A percentile compares a stretch with the other conserved stretches of the same genome.
phyloP scores from a whole-genome alignment of 2,797 vertebrate species.

The Coreius guichenoti region DNA sequence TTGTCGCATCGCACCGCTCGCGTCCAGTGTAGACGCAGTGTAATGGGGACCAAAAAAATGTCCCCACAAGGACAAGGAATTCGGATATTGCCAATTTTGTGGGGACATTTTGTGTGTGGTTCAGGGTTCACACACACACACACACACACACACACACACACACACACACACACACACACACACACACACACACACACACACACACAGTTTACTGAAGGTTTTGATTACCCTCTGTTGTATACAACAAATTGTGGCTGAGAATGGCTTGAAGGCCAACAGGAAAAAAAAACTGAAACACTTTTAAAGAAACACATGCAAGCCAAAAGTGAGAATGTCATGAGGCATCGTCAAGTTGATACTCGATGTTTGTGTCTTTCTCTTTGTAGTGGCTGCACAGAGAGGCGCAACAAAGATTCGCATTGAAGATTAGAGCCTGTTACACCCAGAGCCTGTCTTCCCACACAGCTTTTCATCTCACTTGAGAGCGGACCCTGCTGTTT shows the following conservation, averaged over 20 bases:
- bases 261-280: neutral
- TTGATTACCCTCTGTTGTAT: neutral
- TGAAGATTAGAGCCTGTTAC: slow-evolving; percentile 56
- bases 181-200: too few relatives aligned
- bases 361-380: slow-evolving; percentile 33
- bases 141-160: too few relatives aligned
- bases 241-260: neutral
- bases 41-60: too few relatives aligned
- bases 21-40: too few relatives aligned
- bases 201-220: neutral
- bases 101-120: neutral
- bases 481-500: slow-evolving; percentile 56
- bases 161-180: too few relatives aligned
- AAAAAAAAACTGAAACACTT: neutral
- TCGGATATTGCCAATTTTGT: neutral
- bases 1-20: too few relatives aligned
- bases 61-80: too few relatives aligned
- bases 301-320: neutral
- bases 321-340: slow-evolving; percentile 20
- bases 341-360: slow-evolving; percentile 18
- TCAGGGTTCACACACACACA: too few relatives aligned
- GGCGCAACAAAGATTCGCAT: slow-evolving; percentile 50
- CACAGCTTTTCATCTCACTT: slow-evolving; percentile 52
- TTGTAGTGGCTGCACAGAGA: slow-evolving; percentile 45
- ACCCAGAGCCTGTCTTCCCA: slow-evolving; percentile 31